Evolutionary conservation across 1,140 invertebrate species (phyloP).

Genomic region (Pseudomyrmex gracilis): DNA sequence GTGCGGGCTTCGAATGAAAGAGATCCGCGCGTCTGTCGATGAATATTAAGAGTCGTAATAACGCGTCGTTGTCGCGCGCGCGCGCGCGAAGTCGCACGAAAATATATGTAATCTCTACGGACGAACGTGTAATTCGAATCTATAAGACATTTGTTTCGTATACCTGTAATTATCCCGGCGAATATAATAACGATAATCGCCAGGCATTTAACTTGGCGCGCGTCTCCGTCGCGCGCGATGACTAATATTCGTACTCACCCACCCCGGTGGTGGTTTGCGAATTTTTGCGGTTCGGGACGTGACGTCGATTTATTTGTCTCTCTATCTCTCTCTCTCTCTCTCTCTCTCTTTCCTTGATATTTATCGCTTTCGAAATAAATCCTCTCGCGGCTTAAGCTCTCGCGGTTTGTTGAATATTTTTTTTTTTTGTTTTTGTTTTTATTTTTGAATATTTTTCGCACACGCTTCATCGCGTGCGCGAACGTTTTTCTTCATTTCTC

Average conservation of each 20-base stretch:
- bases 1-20: constrained; percentile 17
- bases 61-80: not conserved
- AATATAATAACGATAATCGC: constrained; percentile 53
- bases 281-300: constrained; percentile 37
- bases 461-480: not conserved
- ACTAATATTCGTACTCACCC: constrained; percentile 55
- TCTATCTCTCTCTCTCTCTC: too few relatives aligned
- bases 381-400: constrained; percentile 33
- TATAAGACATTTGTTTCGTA: constrained; percentile 49
- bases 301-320: constrained; percentile 60
- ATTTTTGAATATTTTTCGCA: constrained; percentile 4
- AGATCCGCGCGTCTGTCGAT: constrained; percentile 36
- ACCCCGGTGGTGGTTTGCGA: constrained; percentile 19
- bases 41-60: constrained; percentile 31
- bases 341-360: not conserved
- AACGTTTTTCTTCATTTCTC: too few relatives aligned
- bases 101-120: constrained; percentile 45
- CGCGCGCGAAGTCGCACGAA: constrained; percentile 19
- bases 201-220: constrained; percentile 53
- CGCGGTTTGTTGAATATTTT: constrained; percentile 43
- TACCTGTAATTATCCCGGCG: constrained; percentile 53
- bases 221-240: constrained; percentile 39
- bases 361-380: constrained; percentile 57
- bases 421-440: not conserved
- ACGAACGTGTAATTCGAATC: constrained; percentile 42